phyloP scores from a whole-genome alignment of 2,113 vertebrate species.

The Dipodomys stephensi region DNA sequence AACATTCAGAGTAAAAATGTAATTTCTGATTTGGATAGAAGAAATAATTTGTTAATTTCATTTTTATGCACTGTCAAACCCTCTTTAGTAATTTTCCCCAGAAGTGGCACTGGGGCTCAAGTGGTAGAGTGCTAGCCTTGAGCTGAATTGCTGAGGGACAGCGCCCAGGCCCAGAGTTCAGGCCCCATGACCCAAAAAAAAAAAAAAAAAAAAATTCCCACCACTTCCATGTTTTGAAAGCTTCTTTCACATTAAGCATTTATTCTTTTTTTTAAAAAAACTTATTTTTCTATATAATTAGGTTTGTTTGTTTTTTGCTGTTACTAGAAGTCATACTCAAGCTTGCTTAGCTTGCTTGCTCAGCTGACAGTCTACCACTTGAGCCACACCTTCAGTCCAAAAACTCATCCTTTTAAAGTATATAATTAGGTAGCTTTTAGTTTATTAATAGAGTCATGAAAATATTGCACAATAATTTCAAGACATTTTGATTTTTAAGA shows the following conservation, averaged over 20 bases:
- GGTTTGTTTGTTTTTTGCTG: too few species aligned
- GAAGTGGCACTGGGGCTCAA: too few species aligned
- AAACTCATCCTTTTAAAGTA: not conserved
- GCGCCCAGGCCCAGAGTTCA: too few species aligned
- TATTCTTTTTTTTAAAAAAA: not conserved
- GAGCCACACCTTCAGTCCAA: too few species aligned
- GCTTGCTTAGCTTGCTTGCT: too few species aligned
- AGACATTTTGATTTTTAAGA: not conserved
- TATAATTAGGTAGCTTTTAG: conserved; percentile 16
- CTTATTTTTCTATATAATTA: not conserved
- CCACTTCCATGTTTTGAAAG: not conserved
- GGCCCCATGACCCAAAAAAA: too few species aligned
- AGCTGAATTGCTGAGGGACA: too few species aligned
- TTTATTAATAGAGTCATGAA: not conserved
- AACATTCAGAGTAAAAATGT: conserved; percentile 38
- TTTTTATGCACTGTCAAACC: conserved; percentile 3
- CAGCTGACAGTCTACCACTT: too few species aligned
- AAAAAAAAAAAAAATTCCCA: not conserved
- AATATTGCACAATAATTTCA: conserved; percentile 10
- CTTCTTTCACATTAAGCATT: not conserved
- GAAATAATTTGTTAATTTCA: conserved; percentile 55
- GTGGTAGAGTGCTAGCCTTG: too few species aligned
- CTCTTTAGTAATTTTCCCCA: not conserved
- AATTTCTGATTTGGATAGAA: conserved; percentile 35
- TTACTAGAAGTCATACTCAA: too few species aligned